These are phyloP conservation scores for Drosophila cardini DNA, from an alignment of 1,140 invertebrate genomes.

Conservation along the genomic window DNA sequence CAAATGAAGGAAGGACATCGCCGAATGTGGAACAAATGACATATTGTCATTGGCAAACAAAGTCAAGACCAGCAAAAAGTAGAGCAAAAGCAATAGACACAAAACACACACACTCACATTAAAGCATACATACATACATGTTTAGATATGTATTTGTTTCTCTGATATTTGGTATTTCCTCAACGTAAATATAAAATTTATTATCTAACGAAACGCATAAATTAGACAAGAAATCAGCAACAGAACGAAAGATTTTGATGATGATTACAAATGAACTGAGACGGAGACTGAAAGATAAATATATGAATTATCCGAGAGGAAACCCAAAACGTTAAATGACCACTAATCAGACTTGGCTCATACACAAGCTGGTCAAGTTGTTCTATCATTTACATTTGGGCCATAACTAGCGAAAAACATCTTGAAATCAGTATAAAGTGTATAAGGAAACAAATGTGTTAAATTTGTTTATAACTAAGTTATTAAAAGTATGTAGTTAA, in stretches of 20 bases:
- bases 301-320: conserved; percentile 13
- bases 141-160: conserved; percentile 8
- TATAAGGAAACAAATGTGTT: too few species aligned
- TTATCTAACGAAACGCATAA: conserved; percentile 74
- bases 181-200: conserved; percentile 82
- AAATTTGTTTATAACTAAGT: too few species aligned
- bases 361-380: background rate
- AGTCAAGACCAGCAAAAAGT: conserved; percentile 23
- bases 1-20: conserved; percentile 56
- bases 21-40: conserved; percentile 78
- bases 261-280: conserved; percentile 74
- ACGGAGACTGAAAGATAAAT: conserved; percentile 17
- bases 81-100: conserved; percentile 13
- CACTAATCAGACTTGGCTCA: conserved; percentile 17
- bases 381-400: background rate
- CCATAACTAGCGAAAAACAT: too few species aligned
- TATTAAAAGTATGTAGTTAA: too few species aligned
- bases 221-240: conserved; percentile 70
- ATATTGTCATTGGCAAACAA: conserved; percentile 70
- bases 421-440: too few species aligned
- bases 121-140: background rate
- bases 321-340: conserved; percentile 19
- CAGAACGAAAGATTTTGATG: conserved; percentile 46
- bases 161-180: conserved; percentile 59
- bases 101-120: conserved; percentile 8